Percentiles rank a stretch among this genome's conserved stretches.
Evolutionary conservation across 2,888 invertebrate genomes (phyloP).

Genomic region (Synergus gifuensis): DNA sequence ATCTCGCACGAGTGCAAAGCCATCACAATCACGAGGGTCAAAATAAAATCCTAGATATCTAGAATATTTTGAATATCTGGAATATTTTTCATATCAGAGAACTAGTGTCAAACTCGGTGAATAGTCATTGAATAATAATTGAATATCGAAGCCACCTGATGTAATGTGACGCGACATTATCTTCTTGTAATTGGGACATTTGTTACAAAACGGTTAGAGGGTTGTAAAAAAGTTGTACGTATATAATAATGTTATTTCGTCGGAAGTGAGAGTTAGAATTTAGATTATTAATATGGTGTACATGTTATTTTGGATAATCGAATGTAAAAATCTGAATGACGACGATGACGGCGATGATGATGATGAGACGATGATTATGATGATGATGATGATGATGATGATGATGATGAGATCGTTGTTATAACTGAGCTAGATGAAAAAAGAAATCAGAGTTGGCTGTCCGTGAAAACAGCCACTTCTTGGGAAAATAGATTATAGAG

Average conservation of each 20-base stretch:
- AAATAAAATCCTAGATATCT: background rate
- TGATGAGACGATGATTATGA: slow-evolving; percentile 44
- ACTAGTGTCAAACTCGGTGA: slow-evolving; percentile 42
- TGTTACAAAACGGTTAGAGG: slow-evolving; percentile 54
- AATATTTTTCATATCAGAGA: slow-evolving; percentile 39
- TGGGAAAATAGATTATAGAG: slow-evolving; percentile 26
- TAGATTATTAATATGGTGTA: slow-evolving; percentile 73
- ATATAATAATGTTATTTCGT: slow-evolving; percentile 72
- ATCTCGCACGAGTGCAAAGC: no score
- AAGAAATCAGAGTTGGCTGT: slow-evolving; percentile 58
- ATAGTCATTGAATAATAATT: slow-evolving; percentile 2
- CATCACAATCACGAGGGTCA: background rate
- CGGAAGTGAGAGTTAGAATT: slow-evolving; percentile 70
- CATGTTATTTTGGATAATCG: slow-evolving; percentile 70
- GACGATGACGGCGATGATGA: slow-evolving; percentile 37
- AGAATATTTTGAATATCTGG: slow-evolving; percentile 28
- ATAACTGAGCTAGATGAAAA: slow-evolving; percentile 67
- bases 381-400: slow-evolving; percentile 56
- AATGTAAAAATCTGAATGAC: slow-evolving; percentile 55
- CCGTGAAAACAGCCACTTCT: slow-evolving; percentile 19
- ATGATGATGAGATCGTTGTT: slow-evolving; percentile 68
- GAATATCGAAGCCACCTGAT: slow-evolving; percentile 20
- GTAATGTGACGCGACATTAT: background rate
- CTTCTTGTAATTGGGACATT: slow-evolving; percentile 29
- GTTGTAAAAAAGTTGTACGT: slow-evolving; percentile 68